Percentiles rank a stretch among this genome's conserved stretches.
phyloP scores from a whole-genome alignment of 1,140 invertebrate species.

The Colletes gigas region DNA sequence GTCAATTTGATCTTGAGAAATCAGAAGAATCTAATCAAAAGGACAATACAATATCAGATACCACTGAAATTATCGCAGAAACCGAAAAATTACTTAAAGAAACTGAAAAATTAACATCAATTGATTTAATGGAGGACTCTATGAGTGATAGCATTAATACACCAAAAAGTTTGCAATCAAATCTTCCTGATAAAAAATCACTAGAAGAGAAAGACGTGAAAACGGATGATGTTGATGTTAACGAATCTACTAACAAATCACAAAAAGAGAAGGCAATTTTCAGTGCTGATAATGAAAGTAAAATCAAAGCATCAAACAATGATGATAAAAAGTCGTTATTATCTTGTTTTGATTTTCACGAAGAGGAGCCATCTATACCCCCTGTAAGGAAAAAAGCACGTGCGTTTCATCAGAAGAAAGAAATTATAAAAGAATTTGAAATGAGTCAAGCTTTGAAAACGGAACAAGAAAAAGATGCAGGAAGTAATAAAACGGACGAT shows the following conservation, averaged over 20 bases:
- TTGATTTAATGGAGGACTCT: slow-evolving; percentile 41
- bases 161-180: slow-evolving; percentile 26
- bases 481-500: slow-evolving; percentile 43
- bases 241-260: slow-evolving; percentile 38
- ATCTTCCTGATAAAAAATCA: slow-evolving; percentile 34
- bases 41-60: slow-evolving; percentile 39
- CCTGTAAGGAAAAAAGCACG: slow-evolving; percentile 80
- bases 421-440: slow-evolving; percentile 79
- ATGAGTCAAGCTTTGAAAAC: slow-evolving; percentile 76
- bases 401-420: slow-evolving; percentile 77
- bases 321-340: slow-evolving; percentile 77
- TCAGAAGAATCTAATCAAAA: slow-evolving; percentile 43
- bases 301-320: slow-evolving; percentile 62
- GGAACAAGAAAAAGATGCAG: slow-evolving; percentile 55
- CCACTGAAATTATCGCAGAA: slow-evolving; percentile 64
- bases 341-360: slow-evolving; percentile 83
- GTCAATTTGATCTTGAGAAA: slow-evolving; percentile 40
- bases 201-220: slow-evolving; percentile 28
- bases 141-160: slow-evolving; percentile 6
- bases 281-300: slow-evolving; percentile 56
- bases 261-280: slow-evolving; percentile 38
- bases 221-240: slow-evolving; percentile 16
- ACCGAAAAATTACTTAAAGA: slow-evolving; percentile 74
- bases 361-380: slow-evolving; percentile 78
- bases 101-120: slow-evolving; percentile 65